A percentile compares a stretch with the other conserved stretches of the same genome.
Evolutionary conservation across 2,113 vertebrate species (phyloP).

Genomic region (Thamnophis sirtalis): DNA sequence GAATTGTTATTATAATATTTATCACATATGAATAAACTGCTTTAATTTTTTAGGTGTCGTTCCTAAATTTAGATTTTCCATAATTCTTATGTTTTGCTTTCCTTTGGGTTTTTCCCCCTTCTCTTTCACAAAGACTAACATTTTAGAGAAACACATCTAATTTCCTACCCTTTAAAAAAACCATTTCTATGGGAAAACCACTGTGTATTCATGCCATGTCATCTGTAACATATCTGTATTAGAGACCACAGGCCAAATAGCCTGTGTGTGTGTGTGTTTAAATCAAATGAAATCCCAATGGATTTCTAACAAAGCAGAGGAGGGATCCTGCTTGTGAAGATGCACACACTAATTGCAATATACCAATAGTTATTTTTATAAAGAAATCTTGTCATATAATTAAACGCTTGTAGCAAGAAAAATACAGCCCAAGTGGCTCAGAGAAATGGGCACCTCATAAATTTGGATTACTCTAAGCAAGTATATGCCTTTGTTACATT

Average conservation of each 20-base stretch:
- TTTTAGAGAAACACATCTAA: neutral
- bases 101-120: neutral
- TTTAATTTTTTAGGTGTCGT: neutral
- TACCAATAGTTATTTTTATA: neutral
- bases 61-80: neutral
- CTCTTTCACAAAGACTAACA: neutral
- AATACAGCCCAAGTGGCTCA: neutral
- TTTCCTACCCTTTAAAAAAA: neutral
- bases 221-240: rapidly evolving
- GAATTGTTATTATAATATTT: neutral
- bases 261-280: neutral
- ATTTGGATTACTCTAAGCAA: constrained; percentile 6
- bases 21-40: neutral
- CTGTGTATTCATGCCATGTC: neutral
- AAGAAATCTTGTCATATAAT: constrained; percentile 10
- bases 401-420: neutral
- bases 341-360: neutral
- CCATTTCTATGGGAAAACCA: neutral
- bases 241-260: neutral
- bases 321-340: neutral
- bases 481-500: too few species aligned
- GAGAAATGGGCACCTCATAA: neutral
- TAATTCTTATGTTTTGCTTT: neutral
- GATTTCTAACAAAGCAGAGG: neutral
- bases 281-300: neutral